Evolutionary conservation across 2,797 vertebrate species (phyloP), one percentile per base, ranked within the genome.

Genomic region (Cuniculus paca): DNA sequence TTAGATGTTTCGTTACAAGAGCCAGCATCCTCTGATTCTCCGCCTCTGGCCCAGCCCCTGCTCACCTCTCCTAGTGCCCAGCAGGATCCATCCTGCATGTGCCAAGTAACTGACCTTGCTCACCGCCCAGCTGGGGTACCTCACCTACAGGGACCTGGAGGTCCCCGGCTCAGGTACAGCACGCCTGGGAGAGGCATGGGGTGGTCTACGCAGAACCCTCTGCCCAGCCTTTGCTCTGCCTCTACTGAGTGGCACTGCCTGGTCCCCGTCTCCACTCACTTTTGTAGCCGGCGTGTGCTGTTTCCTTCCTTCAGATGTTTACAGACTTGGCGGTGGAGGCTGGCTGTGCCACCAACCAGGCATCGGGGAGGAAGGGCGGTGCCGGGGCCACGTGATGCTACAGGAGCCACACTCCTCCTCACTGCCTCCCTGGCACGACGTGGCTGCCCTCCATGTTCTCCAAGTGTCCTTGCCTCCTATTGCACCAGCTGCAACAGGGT

Each of bases 351-450:
- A 9, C 22, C 14, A 1, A 36, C 54, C 2, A 22, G 75, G 68
- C 36, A 1, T 24, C 28, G n/a, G 11, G 19, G 81, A 82, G 61
- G 48, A 31, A 45, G 50, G 45, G 13, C 42, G 9, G 14, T 2
- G 8, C 75, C 2, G 3, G 48, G 63, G 58, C 16, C 0, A 61
- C 1, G 1, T 11, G 83, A 52, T 72, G 24, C 34, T 5, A 5
- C 0, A 0, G 5, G 7, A 52, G 84, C 14, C 42, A 28, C 4
- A 22, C 36, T 50, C 9, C 60, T 48, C 17, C 36, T 45, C n/a
- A 5, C 28, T n/a, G 42, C 39, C 16, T 45, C 39, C 16, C 17
- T 7, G 56, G 36, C 11, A 16, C 19, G 26, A 3, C 48, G 54
- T 22, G 42, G 58, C 31, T 8, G 26, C 77, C 63, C 1, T 52